Evolutionary conservation across 2,113 vertebrate genomes (phyloP).

Genomic region (Dipodomys spectabilis): DNA sequence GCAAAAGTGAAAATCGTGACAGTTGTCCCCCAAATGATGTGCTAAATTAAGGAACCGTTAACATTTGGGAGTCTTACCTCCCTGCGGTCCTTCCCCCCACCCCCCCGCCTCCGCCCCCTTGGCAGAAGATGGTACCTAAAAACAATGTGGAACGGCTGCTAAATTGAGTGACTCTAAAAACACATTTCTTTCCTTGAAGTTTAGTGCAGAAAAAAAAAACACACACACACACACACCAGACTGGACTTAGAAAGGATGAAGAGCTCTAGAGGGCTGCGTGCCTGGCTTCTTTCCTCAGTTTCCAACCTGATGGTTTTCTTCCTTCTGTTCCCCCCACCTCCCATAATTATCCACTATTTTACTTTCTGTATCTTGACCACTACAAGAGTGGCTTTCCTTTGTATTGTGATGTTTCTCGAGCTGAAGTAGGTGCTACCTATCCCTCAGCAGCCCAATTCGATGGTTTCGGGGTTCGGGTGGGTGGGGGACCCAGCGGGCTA

Average conservation of each 20-base stretch:
- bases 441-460: slow-evolving; percentile 85
- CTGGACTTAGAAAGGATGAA: accelerated
- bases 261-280: neutral
- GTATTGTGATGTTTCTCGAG: slow-evolving; percentile 17
- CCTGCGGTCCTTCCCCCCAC: neutral
- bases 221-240: neutral
- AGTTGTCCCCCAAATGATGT: slow-evolving; percentile 61
- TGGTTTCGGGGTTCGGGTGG: neutral
- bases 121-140: slow-evolving; percentile 63
- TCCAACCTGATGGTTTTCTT: slow-evolving; percentile 56
- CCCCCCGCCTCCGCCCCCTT: slow-evolving; percentile 10
- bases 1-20: slow-evolving; percentile 60
- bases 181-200: slow-evolving; percentile 60
- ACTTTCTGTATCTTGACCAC: slow-evolving; percentile 82
- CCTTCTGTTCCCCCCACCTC: slow-evolving; percentile 25
- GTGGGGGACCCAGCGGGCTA: slow-evolving; percentile 58
- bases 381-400: slow-evolving; percentile 79
- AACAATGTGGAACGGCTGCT: slow-evolving; percentile 54
- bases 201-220: slow-evolving; percentile 9
- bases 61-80: slow-evolving; percentile 64
- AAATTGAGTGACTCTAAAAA: slow-evolving; percentile 71
- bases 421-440: slow-evolving; percentile 92
- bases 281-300: slow-evolving; percentile 45
- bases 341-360: slow-evolving; percentile 82
- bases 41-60: slow-evolving; percentile 74